Evolutionary conservation across 2,113 vertebrate species (phyloP).

Genomic region (Cottus gobio): DNA sequence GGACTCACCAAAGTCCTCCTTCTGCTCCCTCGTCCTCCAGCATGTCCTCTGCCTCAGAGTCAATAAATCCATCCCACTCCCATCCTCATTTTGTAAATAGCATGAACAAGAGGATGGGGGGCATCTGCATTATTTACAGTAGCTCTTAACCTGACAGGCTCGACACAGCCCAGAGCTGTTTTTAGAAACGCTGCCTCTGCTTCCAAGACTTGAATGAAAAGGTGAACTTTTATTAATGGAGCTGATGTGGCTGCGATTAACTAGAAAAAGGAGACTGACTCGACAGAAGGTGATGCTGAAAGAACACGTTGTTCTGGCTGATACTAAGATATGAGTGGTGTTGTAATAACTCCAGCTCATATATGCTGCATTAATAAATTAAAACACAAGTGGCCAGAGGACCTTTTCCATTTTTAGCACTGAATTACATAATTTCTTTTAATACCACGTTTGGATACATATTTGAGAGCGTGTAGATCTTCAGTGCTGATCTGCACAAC

Average conservation of each 20-base stretch:
- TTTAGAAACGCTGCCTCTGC: constrained; percentile 54
- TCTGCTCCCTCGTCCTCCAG: neutral
- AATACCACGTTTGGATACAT: constrained; percentile 4
- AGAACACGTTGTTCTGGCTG: constrained; percentile 5
- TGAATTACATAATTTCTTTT: constrained; percentile 1
- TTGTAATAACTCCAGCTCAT: constrained; percentile 27
- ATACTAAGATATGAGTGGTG: neutral
- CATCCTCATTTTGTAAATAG: constrained; percentile 37
- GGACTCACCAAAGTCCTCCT: neutral
- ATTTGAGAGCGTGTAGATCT: neutral
- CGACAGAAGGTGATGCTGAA: neutral
- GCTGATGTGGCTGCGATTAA: constrained; percentile 6
- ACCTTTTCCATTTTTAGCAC: constrained; percentile 5
- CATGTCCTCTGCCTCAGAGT: constrained; percentile 28
- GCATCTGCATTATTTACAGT: constrained; percentile 77
- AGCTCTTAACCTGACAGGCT: constrained; percentile 56
- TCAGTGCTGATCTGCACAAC: neutral
- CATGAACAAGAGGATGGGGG: constrained; percentile 27
- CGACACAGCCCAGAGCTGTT: constrained; percentile 24
- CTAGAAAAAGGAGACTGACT: neutral
- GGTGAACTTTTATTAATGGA: constrained; percentile 51
- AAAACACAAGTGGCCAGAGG: constrained; percentile 7
- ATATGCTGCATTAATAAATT: constrained; percentile 17
- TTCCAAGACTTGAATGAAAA: constrained; percentile 54
- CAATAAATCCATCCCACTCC: constrained; percentile 14